A percentile compares a stretch with the other conserved stretches of the same genome.
Evolutionary conservation across 1,140 invertebrate genomes (phyloP).

Genomic region (Panagrolaimus sp.): DNA sequence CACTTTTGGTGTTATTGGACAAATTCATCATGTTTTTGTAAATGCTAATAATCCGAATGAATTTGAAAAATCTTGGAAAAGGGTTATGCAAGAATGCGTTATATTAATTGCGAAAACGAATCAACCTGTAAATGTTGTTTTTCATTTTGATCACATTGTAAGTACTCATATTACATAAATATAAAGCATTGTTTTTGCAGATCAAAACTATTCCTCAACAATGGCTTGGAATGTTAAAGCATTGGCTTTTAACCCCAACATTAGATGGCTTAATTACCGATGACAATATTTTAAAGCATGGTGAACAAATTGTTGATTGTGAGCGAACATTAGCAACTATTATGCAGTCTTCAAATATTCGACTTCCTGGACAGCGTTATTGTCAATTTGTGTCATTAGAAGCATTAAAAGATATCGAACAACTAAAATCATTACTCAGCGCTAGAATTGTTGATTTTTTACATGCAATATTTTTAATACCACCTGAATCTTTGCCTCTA

Average conservation of each 20-base stretch:
- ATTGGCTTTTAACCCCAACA: constrained; percentile 31
- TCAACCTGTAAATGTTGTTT: constrained; percentile 29
- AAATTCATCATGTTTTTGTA: constrained; percentile 28
- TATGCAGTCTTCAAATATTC: constrained; percentile 37
- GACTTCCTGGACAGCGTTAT: constrained; percentile 32
- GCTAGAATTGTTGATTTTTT: constrained; percentile 28
- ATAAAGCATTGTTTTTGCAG: constrained; percentile 7
- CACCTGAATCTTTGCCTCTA: constrained; percentile 14
- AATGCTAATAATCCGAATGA: constrained; percentile 19
- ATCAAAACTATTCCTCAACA: constrained; percentile 23
- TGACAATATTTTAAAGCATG: constrained; percentile 22
- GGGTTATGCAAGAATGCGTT: constrained; percentile 26
- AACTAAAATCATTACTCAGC: constrained; percentile 18
- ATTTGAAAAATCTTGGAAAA: constrained; percentile 35
- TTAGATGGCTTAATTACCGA: constrained; percentile 25
- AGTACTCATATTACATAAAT: not conserved
- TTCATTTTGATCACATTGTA: constrained; percentile 34
- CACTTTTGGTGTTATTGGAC: constrained; percentile 31
- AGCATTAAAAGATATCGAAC: constrained; percentile 32
- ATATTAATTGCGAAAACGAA: constrained; percentile 17
- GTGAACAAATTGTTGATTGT: constrained; percentile 27
- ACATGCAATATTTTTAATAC: constrained; percentile 25
- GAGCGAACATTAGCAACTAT: constrained; percentile 35
- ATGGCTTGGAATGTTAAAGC: constrained; percentile 34
- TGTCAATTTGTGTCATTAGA: constrained; percentile 34